Conservation (phyloP, 2,113 vertebrate species). For the Triplophysa siluroides region DNA sequence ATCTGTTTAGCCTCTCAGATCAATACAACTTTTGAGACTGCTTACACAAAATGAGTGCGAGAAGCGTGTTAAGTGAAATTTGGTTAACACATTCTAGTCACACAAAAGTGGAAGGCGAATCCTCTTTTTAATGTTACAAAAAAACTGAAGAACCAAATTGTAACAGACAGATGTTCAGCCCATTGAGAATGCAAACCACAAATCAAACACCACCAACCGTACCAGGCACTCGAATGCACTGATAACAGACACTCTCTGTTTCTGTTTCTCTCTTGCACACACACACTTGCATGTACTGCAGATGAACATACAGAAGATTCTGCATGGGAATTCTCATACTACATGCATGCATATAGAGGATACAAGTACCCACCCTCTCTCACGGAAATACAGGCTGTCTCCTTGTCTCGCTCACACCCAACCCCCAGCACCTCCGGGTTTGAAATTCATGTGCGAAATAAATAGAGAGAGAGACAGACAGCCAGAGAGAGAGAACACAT, state of each 20-base stretch:
- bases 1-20: conserved; percentile 11
- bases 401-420: conserved; percentile 48
- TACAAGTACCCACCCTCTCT: conserved; percentile 22
- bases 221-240: conserved; percentile 47
- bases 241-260: conserved; percentile 33
- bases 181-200: conserved; percentile 54
- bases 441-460: conserved; percentile 59
- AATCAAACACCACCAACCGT: conserved; percentile 65
- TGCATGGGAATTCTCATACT: conserved; percentile 25
- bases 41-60: background rate
- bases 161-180: conserved; percentile 53
- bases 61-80: too few relatives aligned
- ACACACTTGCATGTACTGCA: conserved; percentile 23
- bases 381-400: conserved; percentile 42
- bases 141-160: background rate
- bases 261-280: background rate
- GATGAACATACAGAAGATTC: conserved; percentile 26
- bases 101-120: background rate
- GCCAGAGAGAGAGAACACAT: conserved; percentile 39
- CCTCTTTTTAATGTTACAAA: background rate
- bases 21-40: background rate
- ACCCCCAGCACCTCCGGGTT: conserved; percentile 60
- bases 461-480: conserved; percentile 44
- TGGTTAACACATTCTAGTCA: background rate
- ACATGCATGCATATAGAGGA: conserved; percentile 5